Evolutionary conservation across 1,140 invertebrate genomes (phyloP), one percentile per base, ranked within the genome.

Genomic region (Oedothorax gibbosus): DNA sequence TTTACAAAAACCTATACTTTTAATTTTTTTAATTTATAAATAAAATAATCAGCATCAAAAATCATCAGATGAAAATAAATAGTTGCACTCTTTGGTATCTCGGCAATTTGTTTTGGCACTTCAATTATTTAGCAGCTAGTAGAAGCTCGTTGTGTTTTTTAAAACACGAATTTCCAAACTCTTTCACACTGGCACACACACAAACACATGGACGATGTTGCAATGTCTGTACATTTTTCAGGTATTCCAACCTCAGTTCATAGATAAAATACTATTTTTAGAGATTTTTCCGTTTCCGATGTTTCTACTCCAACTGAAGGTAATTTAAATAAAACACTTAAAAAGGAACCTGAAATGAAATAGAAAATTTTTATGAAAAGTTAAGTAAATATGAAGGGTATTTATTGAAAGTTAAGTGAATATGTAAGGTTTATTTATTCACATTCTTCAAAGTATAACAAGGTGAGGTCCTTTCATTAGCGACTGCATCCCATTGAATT

Each of bases 201-300:
- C 77, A 79, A 65, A 71, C 78, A 81, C 53, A 53, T 53, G 78
- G 78, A 81, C 78, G 51, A 81, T 71, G 77, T 65, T 51, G 14
- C 54, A 68, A 81, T 81, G 78, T 69, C 78, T 81, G 78, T 81
- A 81, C 78, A 81, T 21, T 71, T 60, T 35, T 71, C 78, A 72
- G 65, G 50, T 50, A 68, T 21, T 57, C 3, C 71, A 20, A 50
- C 15, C 51, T 72, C 56, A 73, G 60, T 82, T 57, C 51, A 64
- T 60, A 68, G 53, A 62, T 64, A 73, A 81, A 81, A 35, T 71
- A 57, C 57, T 82, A 77, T 64, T 53, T 64, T 35, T 35, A 35
- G 35, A n/a, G 35, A 15, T 64, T 60, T 82, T 51, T 20, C 62
- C 21, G 54, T 60, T 57, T 54, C 51, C 18, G 35, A 50, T 64